Conservation (phyloP, 1,140 invertebrate genomes). For the Parapsyche elsis region DNA sequence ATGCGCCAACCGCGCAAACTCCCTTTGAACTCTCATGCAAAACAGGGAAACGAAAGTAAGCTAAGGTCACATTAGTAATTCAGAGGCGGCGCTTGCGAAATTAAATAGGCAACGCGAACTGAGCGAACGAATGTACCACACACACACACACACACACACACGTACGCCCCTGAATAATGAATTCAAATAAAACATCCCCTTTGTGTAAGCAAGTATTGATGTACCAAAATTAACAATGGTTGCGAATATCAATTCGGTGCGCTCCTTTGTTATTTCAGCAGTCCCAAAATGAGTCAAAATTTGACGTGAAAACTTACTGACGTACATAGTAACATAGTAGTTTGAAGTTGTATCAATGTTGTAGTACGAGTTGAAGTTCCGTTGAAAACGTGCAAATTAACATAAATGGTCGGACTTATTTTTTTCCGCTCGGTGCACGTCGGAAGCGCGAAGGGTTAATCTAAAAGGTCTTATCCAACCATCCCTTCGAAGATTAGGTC, state of each 20-base stretch:
- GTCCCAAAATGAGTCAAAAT: too few species aligned
- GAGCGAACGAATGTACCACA: constrained; percentile 27
- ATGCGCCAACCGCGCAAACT: neutral
- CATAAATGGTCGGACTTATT: neutral
- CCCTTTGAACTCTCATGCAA: constrained; percentile 18
- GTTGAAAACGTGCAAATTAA: neutral
- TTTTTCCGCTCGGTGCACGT: neutral
- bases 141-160: neutral
- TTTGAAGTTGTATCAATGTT: too few species aligned
- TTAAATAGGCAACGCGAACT: constrained; percentile 37
- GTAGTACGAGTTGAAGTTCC: too few species aligned
- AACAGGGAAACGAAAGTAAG: constrained; percentile 23
- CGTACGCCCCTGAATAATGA: constrained; percentile 23
- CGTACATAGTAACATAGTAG: neutral
- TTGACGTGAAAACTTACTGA: neutral
- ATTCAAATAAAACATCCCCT: constrained; percentile 33
- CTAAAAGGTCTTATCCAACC: constrained; percentile 22
- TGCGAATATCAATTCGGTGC: neutral
- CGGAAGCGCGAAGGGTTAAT: constrained; percentile 19
- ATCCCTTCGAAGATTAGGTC: constrained; percentile 17
- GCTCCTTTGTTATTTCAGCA: neutral
- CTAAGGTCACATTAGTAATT: constrained; percentile 36
- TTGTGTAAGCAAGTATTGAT: constrained; percentile 17
- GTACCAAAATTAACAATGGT: constrained; percentile 30
- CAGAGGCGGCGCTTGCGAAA: constrained; percentile 25